Evolutionary conservation across 92 coral and sea anemone genomes (phyloP), one percentile per base, ranked within the genome.

Genomic region (Paramuricea clavata): DNA sequence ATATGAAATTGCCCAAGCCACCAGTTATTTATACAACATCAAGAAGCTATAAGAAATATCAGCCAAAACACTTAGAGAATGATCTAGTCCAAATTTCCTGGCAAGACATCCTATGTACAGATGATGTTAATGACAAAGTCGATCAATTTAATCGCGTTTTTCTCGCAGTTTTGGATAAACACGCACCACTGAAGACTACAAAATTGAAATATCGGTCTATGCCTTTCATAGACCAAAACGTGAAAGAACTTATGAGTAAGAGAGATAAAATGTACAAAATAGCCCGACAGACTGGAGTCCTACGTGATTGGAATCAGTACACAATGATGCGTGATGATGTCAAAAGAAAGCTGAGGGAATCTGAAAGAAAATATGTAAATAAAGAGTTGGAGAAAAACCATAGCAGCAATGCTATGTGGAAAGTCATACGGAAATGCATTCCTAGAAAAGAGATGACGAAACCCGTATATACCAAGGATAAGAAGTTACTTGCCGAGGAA

Each of bases 321-420:
- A 76, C 69, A 21, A 65, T 26, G 33, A 27, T 27, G 26, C 78
- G 65, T 56, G 42, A 67, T 26, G 74, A 85, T 27, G 87, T 78
- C 3, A 86, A 86, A 85, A 81, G 78, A 49, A 76, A 39, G 54
- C 69, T 90, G 69, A 76, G 86, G 32, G 90, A 86, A 27, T 86
- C 77, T 17, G 90, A 90, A 80, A 80, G 86, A 85, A 65, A 79
- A 30, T 74, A 90, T 86, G 93, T 86, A 34, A 62, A 90, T 57
- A 85, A 44, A 26, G 83, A 89, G 76, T 69, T 89, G 31, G 54
- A 78, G 25, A 54, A 81, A 30, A 77, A 79, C 76, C 39, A 78
- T 32, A 70, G 43, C 35, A 34, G 44, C 9, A 83, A 65, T 56
- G 56, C 85, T 59, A 77, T 69, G 78, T 84, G 77, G 83, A 87